Conservation (phyloP, 1,140 invertebrate genomes). For the Drosophila kepulauana region DNA sequence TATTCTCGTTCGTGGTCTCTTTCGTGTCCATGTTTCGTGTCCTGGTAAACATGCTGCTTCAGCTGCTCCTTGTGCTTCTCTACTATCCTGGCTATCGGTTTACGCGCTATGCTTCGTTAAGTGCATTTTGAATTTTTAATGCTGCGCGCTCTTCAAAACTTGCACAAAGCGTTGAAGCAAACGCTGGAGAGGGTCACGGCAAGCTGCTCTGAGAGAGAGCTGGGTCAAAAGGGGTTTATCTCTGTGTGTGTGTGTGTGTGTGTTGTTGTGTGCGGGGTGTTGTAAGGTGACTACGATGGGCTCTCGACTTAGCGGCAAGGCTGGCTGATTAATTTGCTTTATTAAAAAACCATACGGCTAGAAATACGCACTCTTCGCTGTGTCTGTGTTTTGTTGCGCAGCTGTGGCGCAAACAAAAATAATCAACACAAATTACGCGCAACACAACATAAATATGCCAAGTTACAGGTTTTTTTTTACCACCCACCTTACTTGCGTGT, state of each 20-base stretch:
- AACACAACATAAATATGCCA: slow-evolving; percentile 61
- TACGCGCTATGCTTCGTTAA: slow-evolving; percentile 82
- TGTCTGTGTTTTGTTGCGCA: slow-evolving; percentile 11
- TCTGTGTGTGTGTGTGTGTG: not conserved
- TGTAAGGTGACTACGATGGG: slow-evolving; percentile 28
- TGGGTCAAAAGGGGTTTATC: not conserved
- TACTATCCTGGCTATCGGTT: slow-evolving; percentile 69
- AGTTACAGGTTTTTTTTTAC: slow-evolving; percentile 1
- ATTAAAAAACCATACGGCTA: slow-evolving; percentile 78
- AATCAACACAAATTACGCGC: slow-evolving; percentile 77
- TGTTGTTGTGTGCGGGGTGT: not conserved
- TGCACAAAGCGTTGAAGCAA: slow-evolving; percentile 48
- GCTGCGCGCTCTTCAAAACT: slow-evolving; percentile 58
- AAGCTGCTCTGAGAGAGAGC: not conserved
- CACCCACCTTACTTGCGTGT: not conserved
- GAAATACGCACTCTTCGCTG: slow-evolving; percentile 41
- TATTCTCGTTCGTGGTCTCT: not conserved
- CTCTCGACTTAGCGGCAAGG: slow-evolving; percentile 9
- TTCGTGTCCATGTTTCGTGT: slow-evolving; percentile 21
- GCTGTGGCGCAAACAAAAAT: slow-evolving; percentile 63
- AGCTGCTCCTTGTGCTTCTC: slow-evolving; percentile 9
- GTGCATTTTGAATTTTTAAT: slow-evolving; percentile 83
- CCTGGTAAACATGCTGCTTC: slow-evolving; percentile 40
- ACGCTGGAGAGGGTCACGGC: slow-evolving; percentile 9
- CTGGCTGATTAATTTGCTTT: slow-evolving; percentile 76